Conservation (phyloP, 2,113 vertebrate genomes). For the Opisthocomus hoazin region DNA sequence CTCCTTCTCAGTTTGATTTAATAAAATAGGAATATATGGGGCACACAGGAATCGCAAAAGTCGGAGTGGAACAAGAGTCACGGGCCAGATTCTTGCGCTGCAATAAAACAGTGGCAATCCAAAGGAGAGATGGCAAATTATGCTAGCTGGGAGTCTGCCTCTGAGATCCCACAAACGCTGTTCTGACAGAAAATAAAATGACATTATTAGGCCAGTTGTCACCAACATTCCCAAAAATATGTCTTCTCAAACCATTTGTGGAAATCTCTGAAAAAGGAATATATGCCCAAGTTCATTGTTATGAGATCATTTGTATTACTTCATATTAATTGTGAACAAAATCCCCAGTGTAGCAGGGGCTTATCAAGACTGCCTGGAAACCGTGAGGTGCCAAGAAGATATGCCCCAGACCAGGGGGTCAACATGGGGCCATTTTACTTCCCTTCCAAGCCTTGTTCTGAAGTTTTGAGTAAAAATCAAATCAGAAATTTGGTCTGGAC, state of each 20-base stretch:
- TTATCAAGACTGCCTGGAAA: not conserved
- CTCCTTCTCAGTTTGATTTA: not conserved
- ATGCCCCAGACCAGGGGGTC: accelerated
- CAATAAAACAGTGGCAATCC: not conserved
- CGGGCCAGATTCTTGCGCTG: not conserved
- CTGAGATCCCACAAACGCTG: not conserved
- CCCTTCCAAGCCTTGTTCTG: not conserved
- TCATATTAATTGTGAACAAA: not conserved
- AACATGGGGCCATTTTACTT: not conserved
- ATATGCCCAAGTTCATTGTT: not conserved
- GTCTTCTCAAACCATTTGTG: not conserved
- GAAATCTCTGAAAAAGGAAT: not conserved
- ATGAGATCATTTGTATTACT: not conserved
- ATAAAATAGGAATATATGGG: not conserved
- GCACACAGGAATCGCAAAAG: not conserved
- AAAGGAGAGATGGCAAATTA: not conserved
- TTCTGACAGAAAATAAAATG: not conserved
- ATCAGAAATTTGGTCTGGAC: not conserved
- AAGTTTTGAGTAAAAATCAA: not conserved
- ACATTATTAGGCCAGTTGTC: not conserved
- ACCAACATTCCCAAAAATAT: not conserved
- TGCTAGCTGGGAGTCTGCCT: not conserved
- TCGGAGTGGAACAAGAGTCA: not conserved
- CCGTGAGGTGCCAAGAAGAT: not conserved
- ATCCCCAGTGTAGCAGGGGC: not conserved